A percentile compares a stretch with the other conserved stretches of the same genome.
phyloP scores from a whole-genome alignment of 2,113 vertebrate genomes.

The Ammospiza caudacuta region DNA sequence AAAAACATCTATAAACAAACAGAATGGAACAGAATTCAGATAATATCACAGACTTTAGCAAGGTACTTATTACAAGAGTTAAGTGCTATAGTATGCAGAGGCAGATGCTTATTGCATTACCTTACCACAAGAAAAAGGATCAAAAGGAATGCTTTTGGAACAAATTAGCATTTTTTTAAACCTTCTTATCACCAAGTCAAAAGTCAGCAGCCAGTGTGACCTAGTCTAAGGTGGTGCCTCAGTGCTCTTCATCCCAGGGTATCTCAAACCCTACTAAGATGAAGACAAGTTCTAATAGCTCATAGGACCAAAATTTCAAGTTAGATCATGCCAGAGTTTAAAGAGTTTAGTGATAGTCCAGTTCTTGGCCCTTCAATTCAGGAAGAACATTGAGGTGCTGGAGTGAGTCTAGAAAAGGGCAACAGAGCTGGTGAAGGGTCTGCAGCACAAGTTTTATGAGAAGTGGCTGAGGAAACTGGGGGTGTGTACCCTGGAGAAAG shows the following conservation, averaged over 20 bases:
- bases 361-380: background rate
- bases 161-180: background rate
- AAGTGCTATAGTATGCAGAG: background rate
- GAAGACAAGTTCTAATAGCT: background rate
- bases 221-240: background rate
- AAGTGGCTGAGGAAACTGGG: background rate
- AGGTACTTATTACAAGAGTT: background rate
- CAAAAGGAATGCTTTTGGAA: background rate
- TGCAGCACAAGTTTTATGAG: background rate
- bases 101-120: background rate
- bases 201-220: background rate
- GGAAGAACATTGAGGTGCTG: background rate
- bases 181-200: background rate
- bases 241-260: background rate
- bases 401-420: background rate
- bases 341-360: background rate
- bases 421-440: background rate
- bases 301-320: background rate
- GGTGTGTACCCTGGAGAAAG: background rate
- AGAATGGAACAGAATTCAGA: background rate
- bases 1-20: background rate
- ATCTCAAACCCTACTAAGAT: background rate
- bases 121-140: background rate
- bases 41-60: background rate
- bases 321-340: background rate